Percentiles rank a stretch among this genome's conserved stretches.
phyloP scores from a whole-genome alignment of 2,113 vertebrate species.

The Phalacrocorax carbo region DNA sequence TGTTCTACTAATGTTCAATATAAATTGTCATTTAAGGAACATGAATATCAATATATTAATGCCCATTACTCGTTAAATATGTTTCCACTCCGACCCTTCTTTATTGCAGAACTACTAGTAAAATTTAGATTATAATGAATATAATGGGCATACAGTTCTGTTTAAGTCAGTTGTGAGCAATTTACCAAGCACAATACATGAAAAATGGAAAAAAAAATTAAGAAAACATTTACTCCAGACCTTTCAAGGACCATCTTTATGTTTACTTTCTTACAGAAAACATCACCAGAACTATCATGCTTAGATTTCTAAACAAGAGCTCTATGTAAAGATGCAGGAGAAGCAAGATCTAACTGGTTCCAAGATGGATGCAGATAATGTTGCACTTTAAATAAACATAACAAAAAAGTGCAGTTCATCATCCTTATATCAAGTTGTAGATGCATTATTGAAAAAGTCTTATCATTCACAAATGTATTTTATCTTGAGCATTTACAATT shows the following conservation, averaged over 20 bases:
- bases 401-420: neutral
- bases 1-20: neutral
- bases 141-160: neutral
- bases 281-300: neutral
- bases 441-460: neutral
- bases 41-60: neutral
- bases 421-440: neutral
- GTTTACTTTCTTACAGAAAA: neutral
- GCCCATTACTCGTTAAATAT: neutral
- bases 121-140: neutral
- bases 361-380: neutral
- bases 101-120: neutral
- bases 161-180: neutral
- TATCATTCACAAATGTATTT: neutral
- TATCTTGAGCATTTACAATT: neutral
- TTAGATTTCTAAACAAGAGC: neutral
- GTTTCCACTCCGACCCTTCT: neutral
- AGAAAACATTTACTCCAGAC: neutral
- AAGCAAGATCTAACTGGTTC: neutral
- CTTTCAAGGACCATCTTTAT: neutral
- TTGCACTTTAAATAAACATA: neutral
- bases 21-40: neutral
- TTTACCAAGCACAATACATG: neutral
- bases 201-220: neutral
- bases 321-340: neutral